Evolutionary conservation across 2,888 invertebrate genomes (phyloP).

Genomic region (Andrena dorsata): DNA sequence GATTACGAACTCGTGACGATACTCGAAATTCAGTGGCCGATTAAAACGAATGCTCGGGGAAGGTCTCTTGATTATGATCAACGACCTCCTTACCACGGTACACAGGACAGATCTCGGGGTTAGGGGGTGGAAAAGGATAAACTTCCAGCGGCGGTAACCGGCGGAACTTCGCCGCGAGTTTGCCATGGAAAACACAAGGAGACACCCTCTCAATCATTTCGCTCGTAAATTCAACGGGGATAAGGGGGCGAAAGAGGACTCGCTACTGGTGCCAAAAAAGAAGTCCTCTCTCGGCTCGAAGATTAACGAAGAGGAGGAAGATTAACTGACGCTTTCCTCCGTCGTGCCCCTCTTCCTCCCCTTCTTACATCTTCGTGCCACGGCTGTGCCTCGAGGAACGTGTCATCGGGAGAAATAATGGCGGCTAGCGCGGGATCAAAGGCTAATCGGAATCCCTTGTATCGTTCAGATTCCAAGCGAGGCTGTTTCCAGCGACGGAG

Average conservation of each 20-base stretch:
- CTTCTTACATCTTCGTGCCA: slow-evolving; percentile 23
- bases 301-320: slow-evolving; percentile 76
- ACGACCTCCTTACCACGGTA: slow-evolving; percentile 17
- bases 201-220: slow-evolving; percentile 76
- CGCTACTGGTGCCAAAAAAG: slow-evolving; percentile 69
- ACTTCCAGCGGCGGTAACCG: slow-evolving; percentile 41
- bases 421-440: slow-evolving; percentile 51
- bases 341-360: slow-evolving; percentile 7
- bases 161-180: slow-evolving; percentile 49
- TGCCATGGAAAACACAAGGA: slow-evolving; percentile 61
- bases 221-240: slow-evolving; percentile 74
- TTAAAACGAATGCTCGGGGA: slow-evolving; percentile 28
- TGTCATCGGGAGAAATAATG: slow-evolving; percentile 59
- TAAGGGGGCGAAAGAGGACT: slow-evolving; percentile 50
- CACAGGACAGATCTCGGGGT: background rate
- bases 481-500: background rate
- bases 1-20: background rate
- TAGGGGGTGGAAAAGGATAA: slow-evolving; percentile 37
- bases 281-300: slow-evolving; percentile 73
- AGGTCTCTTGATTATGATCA: slow-evolving; percentile 50
- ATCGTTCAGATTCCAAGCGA: slow-evolving; percentile 30
- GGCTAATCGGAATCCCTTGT: slow-evolving; percentile 56
- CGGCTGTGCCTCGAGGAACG: slow-evolving; percentile 32
- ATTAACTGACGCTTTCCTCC: slow-evolving; percentile 62
- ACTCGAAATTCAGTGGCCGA: slow-evolving; percentile 17